These are phyloP conservation scores for Meloe dianella DNA, from an alignment of 2,888 invertebrate species.

Conservation along the genomic window DNA sequence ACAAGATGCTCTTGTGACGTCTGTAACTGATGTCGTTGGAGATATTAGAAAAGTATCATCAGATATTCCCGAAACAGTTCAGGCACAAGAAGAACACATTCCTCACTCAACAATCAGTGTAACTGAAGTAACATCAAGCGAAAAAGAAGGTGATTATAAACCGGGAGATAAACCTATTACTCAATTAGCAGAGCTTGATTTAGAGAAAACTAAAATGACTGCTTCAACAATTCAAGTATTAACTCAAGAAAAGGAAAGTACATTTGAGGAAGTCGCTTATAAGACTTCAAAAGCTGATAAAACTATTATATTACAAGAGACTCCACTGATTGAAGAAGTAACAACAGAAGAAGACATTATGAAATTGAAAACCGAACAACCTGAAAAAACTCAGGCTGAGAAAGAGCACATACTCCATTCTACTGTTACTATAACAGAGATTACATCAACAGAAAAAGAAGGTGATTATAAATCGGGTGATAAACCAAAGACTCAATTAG, in stretches of 20 bases:
- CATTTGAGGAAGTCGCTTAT: conserved; percentile 24
- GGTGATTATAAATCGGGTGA: conserved; percentile 37
- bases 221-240: conserved; percentile 37
- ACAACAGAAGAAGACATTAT: conserved; percentile 33
- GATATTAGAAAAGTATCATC: conserved; percentile 33
- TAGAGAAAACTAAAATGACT: conserved; percentile 47
- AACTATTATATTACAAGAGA: conserved; percentile 64
- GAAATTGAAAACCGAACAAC: conserved; percentile 24
- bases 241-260: conserved; percentile 27
- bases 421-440: conserved; percentile 31
- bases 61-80: conserved; percentile 18
- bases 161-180: conserved; percentile 42
- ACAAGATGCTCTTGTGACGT: conserved; percentile 39
- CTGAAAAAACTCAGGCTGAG: conserved; percentile 47
- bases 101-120: conserved; percentile 25
- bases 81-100: conserved; percentile 22
- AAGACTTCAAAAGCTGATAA: conserved; percentile 62
- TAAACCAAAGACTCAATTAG: conserved; percentile 45
- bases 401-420: conserved; percentile 44
- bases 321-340: conserved; percentile 32
- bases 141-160: conserved; percentile 46
- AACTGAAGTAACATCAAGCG: conserved; percentile 33
- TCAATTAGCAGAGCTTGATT: conserved; percentile 46
- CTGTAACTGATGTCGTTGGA: conserved; percentile 41
- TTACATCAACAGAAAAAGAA: conserved; percentile 47